Evolutionary conservation across 2,888 invertebrate genomes (phyloP).

Genomic region (Lasioglossum oenotherae): DNA sequence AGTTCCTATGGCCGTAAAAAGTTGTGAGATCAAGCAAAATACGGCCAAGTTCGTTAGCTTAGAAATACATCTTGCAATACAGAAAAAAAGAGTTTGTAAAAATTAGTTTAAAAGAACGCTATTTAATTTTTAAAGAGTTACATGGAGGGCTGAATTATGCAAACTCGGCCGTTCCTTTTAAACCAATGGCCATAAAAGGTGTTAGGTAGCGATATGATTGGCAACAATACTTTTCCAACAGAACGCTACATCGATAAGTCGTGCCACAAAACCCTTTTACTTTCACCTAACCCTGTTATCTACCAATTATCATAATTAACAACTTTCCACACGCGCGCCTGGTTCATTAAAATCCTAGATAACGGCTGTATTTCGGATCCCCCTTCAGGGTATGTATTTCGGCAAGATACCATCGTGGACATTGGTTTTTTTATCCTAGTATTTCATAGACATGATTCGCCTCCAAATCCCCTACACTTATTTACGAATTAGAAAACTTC

Average conservation of each 20-base stretch:
- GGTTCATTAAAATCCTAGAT: background rate
- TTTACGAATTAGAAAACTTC: background rate
- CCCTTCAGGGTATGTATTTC: background rate
- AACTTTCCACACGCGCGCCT: background rate
- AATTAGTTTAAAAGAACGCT: no score
- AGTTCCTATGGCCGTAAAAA: no score
- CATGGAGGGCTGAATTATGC: no score
- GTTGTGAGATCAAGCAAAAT: no score
- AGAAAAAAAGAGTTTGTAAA: no score
- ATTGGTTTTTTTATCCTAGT: background rate
- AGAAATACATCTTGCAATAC: no score
- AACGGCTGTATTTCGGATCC: background rate
- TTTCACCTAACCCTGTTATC: background rate
- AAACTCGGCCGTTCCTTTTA: no score
- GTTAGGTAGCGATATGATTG: no score
- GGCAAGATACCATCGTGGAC: background rate
- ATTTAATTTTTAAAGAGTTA: no score
- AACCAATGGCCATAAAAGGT: no score
- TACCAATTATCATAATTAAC: slow-evolving; percentile 6
- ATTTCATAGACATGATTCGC: background rate
- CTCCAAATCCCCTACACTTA: background rate
- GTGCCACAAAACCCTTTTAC: slow-evolving; percentile 6
- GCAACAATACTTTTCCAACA: no score
- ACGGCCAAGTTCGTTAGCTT: no score
- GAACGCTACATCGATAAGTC: background rate